Base-by-base conservation (phyloP, 2,888 invertebrate species). In the Acleris literana region DNA sequence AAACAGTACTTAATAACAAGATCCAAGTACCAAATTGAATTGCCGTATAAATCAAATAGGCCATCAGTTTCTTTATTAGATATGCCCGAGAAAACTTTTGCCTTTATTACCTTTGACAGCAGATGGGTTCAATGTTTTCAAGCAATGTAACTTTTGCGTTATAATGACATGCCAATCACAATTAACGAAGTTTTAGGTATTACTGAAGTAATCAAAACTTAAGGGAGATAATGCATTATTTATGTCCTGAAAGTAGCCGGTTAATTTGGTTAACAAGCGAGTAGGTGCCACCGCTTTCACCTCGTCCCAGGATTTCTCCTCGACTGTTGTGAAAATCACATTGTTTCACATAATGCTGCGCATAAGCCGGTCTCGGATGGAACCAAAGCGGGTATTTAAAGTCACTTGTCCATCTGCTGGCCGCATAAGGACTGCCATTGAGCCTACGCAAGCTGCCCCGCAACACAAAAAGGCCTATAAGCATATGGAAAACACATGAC, bases 381-480 rank as follows among this genome's bases (percentile, higher is more conserved):
- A 49, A 64, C 62, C 56, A 52, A 86, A 81, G 80, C 84, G 79
- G 83, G 79, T 81, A 87, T 84, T 85, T 83, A 80, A 39, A 76
- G 74, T 75, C 71, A 74, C 78, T 75, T 80, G 87, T 82, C 84
- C 87, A 85, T 86, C 85, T 78, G 74, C 69, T 70, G 61, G 69
- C 83, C 84, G 62, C 76, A 79, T 86, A 87, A 77, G 87, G 90
- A 57, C 61, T 80, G 77, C 77, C 84, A 80, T 84, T 85, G 84
- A 72, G 87, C 90, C 92, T 83, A 90, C 90, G 86, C 88, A 70
- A 57, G 25, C 18, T 13, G 33, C 52, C 6, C 16, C 22, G 29
- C 13, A 39, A 25, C 17, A 39, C 52, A 43, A 66, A 62, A 60
- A 52, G 22, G 48, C 56, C 20, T 57, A 52, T 48, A 48, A 62